phyloP scores from a whole-genome alignment of 2,888 invertebrate species.

The Lycaena phlaeas region DNA sequence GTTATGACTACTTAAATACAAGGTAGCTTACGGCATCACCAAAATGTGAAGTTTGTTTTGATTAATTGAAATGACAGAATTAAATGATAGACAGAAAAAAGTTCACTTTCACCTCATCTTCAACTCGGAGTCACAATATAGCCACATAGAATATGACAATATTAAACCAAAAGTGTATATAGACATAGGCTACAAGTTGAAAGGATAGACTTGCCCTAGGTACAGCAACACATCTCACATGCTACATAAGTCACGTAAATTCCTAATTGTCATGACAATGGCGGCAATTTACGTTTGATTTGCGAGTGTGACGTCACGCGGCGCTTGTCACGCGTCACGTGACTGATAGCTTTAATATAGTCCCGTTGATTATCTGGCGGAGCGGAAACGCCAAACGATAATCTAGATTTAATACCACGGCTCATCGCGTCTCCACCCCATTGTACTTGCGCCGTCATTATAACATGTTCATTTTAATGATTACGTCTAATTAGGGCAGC shows the following conservation, averaged over 20 bases:
- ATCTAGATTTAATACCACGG: constrained; percentile 67
- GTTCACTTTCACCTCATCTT: no score
- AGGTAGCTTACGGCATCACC: no score
- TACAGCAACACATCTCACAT: neutral
- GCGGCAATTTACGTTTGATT: constrained; percentile 42
- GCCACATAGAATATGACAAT: no score
- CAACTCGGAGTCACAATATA: no score
- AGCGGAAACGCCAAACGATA: constrained; percentile 62
- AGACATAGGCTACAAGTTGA: no score
- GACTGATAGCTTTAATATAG: constrained; percentile 69
- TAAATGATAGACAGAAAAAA: no score
- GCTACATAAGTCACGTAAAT: constrained; percentile 19
- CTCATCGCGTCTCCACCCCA: constrained; percentile 43
- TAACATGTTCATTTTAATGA: neutral
- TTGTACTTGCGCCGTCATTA: constrained; percentile 27
- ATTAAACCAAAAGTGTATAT: no score
- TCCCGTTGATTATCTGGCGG: constrained; percentile 62
- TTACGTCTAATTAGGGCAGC: constrained; percentile 2
- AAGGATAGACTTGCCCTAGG: no score
- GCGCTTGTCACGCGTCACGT: constrained; percentile 51
- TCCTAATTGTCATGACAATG: constrained; percentile 33
- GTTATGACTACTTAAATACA: no score
- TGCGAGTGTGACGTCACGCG: constrained; percentile 44
- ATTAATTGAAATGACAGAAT: no score
- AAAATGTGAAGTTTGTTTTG: no score